Evolutionary conservation across 2,797 vertebrate genomes (phyloP), one percentile per base, ranked within the genome.

Genomic region (Siniperca scherzeri): DNA sequence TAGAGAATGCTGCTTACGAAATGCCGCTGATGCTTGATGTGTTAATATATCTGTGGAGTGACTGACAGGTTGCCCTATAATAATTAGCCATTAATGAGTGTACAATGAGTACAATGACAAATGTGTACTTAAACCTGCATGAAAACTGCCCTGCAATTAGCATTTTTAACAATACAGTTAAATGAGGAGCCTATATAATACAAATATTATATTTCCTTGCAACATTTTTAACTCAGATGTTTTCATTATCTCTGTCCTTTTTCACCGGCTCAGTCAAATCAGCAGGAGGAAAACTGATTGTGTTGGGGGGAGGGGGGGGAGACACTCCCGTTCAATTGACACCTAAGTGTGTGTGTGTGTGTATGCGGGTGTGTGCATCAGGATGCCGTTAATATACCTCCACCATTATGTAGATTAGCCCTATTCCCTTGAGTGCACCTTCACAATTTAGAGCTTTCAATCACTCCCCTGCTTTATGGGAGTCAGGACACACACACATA

Each of bases 341-440:
- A 88, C 66, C 64, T 53, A 36, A 1, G n/a, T 46, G 50, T 67
- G 70, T 77, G 53, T 65, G 73, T 66, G 59, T 62, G 77, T 68
- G 75, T 55, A 40, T 71, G 79, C 53, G 60, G 44, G 74, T 67
- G 57, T 38, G 61, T 12, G 44, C 57, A 85, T 85, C 62, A 64
- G 71, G 77, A 80, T 88, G 76, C 67, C 27, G 66, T 90, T 94
- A 91, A 93, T 90, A 92, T 82, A 84, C 78, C 87, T 75, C 74
- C 79, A 67, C 92, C 91, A 94, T 93, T 94, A 94, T 94, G 93
- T 91, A 94, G 86, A 95, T 94, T 94, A 94, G 92, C 89, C 76
- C 86, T 82, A 86, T 94, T 90, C 92, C 88, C 90, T 67, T 91
- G 90, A 93, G 93, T 92, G 93, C 92, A 89, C 81, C 89, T 89